Conservation (phyloP, 2,888 invertebrate species). For the Drosophila bunnanda region DNA sequence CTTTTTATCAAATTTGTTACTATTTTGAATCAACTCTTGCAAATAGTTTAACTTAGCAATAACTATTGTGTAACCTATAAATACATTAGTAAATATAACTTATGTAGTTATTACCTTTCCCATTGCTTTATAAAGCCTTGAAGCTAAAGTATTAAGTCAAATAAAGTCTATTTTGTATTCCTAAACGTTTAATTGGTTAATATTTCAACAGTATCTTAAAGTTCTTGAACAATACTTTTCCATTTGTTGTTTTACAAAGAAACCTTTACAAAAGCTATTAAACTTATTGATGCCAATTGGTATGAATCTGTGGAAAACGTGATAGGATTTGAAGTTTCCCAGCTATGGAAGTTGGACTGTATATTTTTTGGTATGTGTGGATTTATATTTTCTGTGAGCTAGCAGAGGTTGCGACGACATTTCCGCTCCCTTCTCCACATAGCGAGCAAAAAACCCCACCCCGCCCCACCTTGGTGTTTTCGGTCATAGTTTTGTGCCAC, state of each 20-base stretch:
- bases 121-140: neutral
- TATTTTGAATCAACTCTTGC: neutral
- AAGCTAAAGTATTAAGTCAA: neutral
- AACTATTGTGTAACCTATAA: too few species aligned
- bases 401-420: conserved; percentile 34
- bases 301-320: neutral
- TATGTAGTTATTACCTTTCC: neutral
- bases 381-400: conserved; percentile 12
- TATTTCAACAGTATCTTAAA: neutral
- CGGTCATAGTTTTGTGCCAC: conserved; percentile 40
- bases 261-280: neutral
- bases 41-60: too few species aligned
- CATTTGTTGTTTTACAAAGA: neutral
- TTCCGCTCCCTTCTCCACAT: conserved; percentile 10
- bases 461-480: conserved; percentile 11
- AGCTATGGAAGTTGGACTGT: conserved; percentile 27
- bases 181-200: neutral
- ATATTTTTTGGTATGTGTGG: conserved; percentile 9
- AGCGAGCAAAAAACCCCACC: neutral
- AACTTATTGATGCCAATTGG: conserved; percentile 7
- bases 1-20: too few species aligned
- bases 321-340: conserved; percentile 1
- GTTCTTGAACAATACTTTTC: neutral
- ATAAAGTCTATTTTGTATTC: too few species aligned
- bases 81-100: neutral